Conservation (phyloP, 35 echinoderm and acorn worm species). For the Stichopus chloronotus region DNA sequence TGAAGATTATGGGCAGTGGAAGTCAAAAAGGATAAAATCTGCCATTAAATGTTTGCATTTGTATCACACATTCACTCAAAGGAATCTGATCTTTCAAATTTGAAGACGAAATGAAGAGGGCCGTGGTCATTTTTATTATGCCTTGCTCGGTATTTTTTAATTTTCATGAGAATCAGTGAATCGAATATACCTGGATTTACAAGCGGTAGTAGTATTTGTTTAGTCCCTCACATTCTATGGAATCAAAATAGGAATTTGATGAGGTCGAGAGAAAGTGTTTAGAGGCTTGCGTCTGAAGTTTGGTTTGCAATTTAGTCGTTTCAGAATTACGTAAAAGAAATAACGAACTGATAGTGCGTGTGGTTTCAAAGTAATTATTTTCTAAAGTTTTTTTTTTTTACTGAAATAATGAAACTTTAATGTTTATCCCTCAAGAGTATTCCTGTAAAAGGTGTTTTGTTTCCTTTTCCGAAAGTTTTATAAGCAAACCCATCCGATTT, state of each 20-base stretch:
- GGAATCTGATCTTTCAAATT: neutral
- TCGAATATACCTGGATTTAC: no score
- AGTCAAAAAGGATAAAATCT: no score
- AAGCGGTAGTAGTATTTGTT: no score
- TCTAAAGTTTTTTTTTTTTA: slow-evolving; percentile 1
- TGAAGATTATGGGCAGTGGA: no score
- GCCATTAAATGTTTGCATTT: neutral
- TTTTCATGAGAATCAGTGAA: neutral
- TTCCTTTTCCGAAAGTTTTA: neutral
- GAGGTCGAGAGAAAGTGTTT: neutral
- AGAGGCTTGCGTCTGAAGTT: slow-evolving; percentile 44
- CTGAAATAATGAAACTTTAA: neutral
- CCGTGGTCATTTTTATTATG: neutral
- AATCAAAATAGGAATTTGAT: neutral
- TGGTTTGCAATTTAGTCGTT: neutral
- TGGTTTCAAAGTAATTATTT: slow-evolving; percentile 32
- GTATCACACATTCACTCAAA: neutral
- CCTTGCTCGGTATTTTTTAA: neutral
- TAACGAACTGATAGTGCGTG: neutral
- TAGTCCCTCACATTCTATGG: no score
- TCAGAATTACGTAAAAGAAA: neutral
- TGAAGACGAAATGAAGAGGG: neutral
- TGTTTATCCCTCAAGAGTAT: slow-evolving; percentile 5
- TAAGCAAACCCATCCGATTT: neutral
- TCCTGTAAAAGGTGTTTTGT: neutral